Evolutionary conservation across 23 tunicate species (phyloP).

Genomic region (Styela clava): DNA sequence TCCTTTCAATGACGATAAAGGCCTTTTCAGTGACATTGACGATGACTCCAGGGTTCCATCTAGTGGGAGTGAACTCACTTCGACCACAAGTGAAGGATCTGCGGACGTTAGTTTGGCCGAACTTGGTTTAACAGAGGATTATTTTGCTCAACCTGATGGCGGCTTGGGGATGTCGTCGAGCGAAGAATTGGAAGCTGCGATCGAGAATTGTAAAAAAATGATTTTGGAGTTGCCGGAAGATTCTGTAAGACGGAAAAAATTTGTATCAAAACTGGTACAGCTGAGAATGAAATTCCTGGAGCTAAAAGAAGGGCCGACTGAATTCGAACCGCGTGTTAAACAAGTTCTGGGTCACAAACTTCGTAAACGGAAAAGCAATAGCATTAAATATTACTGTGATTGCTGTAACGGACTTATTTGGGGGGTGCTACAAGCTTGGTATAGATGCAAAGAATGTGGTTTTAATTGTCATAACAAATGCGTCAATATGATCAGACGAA

Average conservation of each 20-base stretch:
- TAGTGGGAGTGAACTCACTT: slow-evolving; percentile 22
- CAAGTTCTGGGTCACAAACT: slow-evolving; percentile 50
- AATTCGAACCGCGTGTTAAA: slow-evolving; percentile 29
- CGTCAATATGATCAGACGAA: slow-evolving; percentile 42
- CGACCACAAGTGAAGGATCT: slow-evolving; percentile 37
- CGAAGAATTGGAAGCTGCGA: slow-evolving; percentile 68
- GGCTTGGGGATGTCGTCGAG: slow-evolving; percentile 43
- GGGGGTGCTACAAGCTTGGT: slow-evolving; percentile 82
- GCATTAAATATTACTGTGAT: slow-evolving; percentile 73
- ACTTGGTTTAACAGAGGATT: slow-evolving; percentile 72
- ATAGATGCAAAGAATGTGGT: slow-evolving; percentile 64
- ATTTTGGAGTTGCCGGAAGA: slow-evolving; percentile 41
- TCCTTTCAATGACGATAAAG: slow-evolving; percentile 38
- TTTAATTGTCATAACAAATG: slow-evolving; percentile 74
- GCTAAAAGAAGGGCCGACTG: slow-evolving; percentile 49
- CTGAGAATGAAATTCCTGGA: slow-evolving; percentile 55
- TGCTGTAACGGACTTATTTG: slow-evolving; percentile 75
- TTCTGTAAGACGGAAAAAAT: slow-evolving; percentile 47
- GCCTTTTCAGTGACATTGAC: slow-evolving; percentile 12
- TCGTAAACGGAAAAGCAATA: slow-evolving; percentile 31
- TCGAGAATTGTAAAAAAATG: slow-evolving; percentile 65
- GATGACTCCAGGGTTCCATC: slow-evolving; percentile 12
- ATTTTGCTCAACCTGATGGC: slow-evolving; percentile 63
- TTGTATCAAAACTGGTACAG: slow-evolving; percentile 62
- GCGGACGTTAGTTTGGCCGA: slow-evolving; percentile 52